Evolutionary conservation across 2,113 vertebrate genomes (phyloP).

Genomic region (Calonectris borealis): DNA sequence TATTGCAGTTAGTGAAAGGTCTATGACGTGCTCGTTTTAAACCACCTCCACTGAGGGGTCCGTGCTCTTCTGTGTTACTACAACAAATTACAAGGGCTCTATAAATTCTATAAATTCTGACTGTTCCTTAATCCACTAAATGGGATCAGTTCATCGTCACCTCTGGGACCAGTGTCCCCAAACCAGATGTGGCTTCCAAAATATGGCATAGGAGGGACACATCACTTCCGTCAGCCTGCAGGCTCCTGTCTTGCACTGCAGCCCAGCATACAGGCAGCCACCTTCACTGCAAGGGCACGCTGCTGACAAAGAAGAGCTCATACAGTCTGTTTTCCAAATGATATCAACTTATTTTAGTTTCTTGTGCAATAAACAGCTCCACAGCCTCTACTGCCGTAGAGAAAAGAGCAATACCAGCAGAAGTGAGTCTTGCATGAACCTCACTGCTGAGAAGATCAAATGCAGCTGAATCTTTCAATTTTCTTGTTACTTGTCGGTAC

Average conservation of each 20-base stretch:
- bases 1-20: background rate
- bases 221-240: background rate
- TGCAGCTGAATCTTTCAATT: background rate
- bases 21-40: background rate
- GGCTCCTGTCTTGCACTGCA: background rate
- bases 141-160: fast-evolving
- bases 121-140: background rate
- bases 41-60: background rate
- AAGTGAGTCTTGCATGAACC: background rate
- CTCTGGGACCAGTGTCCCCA: background rate
- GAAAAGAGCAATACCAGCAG: background rate
- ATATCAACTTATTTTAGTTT: background rate
- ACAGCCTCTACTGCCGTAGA: background rate
- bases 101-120: background rate
- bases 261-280: background rate
- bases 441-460: background rate
- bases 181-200: background rate
- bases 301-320: background rate
- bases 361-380: background rate
- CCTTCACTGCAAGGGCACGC: background rate
- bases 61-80: background rate
- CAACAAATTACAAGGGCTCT: background rate
- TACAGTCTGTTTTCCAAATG: background rate
- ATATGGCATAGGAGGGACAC: background rate
- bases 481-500: background rate